phyloP scores from a whole-genome alignment of 2,113 vertebrate genomes.

The Tamias sibiricus region DNA sequence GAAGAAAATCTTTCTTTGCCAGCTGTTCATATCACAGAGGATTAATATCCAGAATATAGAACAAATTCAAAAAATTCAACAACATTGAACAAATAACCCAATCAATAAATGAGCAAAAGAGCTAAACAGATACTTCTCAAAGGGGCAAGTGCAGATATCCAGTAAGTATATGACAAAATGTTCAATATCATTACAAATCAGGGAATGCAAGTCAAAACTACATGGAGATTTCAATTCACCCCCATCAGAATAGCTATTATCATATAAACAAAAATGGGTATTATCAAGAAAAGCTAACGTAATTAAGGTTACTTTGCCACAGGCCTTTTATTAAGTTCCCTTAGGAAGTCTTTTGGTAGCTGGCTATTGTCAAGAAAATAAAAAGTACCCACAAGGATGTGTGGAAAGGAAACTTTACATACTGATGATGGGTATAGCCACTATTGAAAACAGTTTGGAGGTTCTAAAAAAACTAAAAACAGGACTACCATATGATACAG shows the following conservation, averaged over 20 bases:
- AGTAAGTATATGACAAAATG: background rate
- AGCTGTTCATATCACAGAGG: background rate
- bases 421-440: background rate
- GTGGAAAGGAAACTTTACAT: background rate
- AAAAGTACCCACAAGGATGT: background rate
- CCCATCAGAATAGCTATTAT: background rate
- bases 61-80: background rate
- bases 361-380: background rate
- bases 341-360: background rate
- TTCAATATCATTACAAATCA: background rate
- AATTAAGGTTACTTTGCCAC: background rate
- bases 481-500: background rate
- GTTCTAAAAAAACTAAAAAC: background rate
- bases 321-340: conserved; percentile 15
- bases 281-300: no score
- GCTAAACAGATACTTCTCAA: background rate
- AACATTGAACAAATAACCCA: background rate
- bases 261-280: no score
- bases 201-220: background rate
- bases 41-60: background rate
- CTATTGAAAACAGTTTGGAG: background rate
- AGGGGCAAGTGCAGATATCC: background rate
- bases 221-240: background rate
- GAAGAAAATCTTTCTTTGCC: background rate
- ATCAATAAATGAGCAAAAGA: background rate